A percentile compares a stretch with the other conserved stretches of the same genome.
Evolutionary conservation across 2,888 invertebrate species (phyloP).

Genomic region (Folsomia manolachei): DNA sequence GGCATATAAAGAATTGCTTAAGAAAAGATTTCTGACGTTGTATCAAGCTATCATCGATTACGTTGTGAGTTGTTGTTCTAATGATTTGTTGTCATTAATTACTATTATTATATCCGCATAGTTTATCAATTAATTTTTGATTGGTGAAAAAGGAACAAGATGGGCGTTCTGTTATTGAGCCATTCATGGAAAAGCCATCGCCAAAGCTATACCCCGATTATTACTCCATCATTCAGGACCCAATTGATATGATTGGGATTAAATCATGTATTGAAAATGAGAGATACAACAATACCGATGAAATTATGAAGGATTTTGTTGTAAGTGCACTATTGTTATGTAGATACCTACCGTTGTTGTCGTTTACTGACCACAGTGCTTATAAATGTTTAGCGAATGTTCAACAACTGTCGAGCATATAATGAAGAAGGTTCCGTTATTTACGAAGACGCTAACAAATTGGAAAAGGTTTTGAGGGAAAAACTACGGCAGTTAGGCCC

Average conservation of each 20-base stretch:
- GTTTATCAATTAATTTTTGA: conserved; percentile 42
- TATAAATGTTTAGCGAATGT: conserved; percentile 75
- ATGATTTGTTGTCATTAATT: neutral
- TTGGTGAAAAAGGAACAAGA: conserved; percentile 58
- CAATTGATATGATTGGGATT: conserved; percentile 92
- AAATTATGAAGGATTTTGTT: conserved; percentile 64
- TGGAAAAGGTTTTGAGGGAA: conserved; percentile 80
- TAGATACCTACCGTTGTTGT: no score
- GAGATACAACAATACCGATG: conserved; percentile 62
- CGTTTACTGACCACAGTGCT: no score
- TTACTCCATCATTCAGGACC: conserved; percentile 87
- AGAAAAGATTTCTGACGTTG: conserved; percentile 75
- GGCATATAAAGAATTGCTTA: conserved; percentile 56
- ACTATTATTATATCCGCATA: conserved; percentile 9
- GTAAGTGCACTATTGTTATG: conserved; percentile 51
- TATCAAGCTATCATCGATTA: conserved; percentile 73
- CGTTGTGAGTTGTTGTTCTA: conserved; percentile 56
- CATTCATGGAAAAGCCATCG: conserved; percentile 95
- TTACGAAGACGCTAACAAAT: conserved; percentile 85
- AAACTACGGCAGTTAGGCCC: conserved; percentile 74
- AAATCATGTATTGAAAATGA: conserved; percentile 81
- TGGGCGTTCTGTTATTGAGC: conserved; percentile 79
- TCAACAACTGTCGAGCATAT: conserved; percentile 88
- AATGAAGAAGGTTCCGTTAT: conserved; percentile 95
- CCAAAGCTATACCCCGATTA: conserved; percentile 93